Conservation (phyloP, 2,113 vertebrate species). For the Nothobranchius furzeri region DNA sequence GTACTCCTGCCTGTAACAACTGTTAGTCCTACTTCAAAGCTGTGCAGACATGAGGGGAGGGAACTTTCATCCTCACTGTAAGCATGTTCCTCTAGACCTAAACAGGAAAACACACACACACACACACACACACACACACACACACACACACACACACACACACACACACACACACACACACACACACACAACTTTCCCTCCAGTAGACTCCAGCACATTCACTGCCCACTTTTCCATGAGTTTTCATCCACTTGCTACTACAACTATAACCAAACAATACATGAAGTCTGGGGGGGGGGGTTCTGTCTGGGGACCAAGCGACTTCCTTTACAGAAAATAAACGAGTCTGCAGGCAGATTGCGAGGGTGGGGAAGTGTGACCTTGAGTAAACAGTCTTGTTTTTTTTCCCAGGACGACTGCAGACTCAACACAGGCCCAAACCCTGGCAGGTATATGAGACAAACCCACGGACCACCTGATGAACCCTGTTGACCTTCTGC, state of each 20-base stretch:
- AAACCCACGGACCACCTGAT: conserved; percentile 37
- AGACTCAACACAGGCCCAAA: conserved; percentile 60
- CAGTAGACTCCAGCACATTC: conserved; percentile 36
- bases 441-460: conserved; percentile 31
- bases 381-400: conserved; percentile 63
- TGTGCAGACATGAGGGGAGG: conserved; percentile 1
- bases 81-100: conserved; percentile 49
- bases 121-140: conserved; percentile 1
- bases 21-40: neutral
- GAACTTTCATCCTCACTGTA: conserved; percentile 8
- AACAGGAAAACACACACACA: conserved; percentile 62
- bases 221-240: conserved; percentile 64
- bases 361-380: conserved; percentile 56
- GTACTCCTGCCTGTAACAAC: neutral
- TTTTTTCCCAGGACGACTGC: conserved; percentile 51
- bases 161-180: too few species aligned
- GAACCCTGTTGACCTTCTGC: conserved; percentile 45
- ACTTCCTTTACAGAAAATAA: conserved; percentile 71
- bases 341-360: conserved; percentile 36
- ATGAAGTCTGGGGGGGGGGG: conserved; percentile 19
- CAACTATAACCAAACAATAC: conserved; percentile 72
- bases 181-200: conserved; percentile 50
- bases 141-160: too few species aligned
- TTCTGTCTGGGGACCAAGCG: conserved; percentile 60
- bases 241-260: conserved; percentile 55